These are phyloP conservation scores for Aplidium turbinatum DNA, from an alignment of 23 tunicate species.

Conservation along the genomic window DNA sequence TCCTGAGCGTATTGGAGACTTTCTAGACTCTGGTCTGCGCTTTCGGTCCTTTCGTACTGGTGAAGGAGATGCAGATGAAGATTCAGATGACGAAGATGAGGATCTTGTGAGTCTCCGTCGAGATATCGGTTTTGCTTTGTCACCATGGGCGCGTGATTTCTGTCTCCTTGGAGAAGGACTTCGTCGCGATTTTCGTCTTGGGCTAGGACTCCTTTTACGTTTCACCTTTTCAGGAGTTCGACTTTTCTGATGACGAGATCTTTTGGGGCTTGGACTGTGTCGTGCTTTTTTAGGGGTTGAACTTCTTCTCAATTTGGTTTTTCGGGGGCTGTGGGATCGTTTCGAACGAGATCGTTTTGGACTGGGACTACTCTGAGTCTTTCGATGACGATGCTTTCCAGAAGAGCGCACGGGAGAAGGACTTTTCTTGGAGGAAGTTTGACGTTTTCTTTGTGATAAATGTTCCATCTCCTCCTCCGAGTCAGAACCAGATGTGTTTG, in stretches of 20 bases:
- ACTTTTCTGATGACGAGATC: neutral
- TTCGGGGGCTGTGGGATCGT: neutral
- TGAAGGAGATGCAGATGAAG: slow-evolving; percentile 16
- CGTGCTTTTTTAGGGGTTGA: neutral
- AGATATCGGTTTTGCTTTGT: neutral
- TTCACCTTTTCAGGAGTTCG: neutral
- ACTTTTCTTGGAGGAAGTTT: no score
- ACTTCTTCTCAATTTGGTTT: neutral
- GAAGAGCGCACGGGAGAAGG: no score
- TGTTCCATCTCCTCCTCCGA: no score
- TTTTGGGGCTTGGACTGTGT: slow-evolving; percentile 1
- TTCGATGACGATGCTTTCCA: no score
- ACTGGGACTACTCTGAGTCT: slow-evolving; percentile 18
- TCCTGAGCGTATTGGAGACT: no score
- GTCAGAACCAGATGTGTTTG: no score
- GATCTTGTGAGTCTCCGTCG: no score
- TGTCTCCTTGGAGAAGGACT: slow-evolving; percentile 1
- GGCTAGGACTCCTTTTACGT: neutral
- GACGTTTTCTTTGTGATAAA: no score
- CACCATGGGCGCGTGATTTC: neutral
- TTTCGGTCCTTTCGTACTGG: no score
- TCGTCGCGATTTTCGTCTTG: slow-evolving; percentile 9
- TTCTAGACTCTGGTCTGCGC: no score
- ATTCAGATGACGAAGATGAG: neutral
- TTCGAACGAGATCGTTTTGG: neutral